phyloP scores from a whole-genome alignment of 2,888 invertebrate genomes.

The Nysson spinosus region DNA sequence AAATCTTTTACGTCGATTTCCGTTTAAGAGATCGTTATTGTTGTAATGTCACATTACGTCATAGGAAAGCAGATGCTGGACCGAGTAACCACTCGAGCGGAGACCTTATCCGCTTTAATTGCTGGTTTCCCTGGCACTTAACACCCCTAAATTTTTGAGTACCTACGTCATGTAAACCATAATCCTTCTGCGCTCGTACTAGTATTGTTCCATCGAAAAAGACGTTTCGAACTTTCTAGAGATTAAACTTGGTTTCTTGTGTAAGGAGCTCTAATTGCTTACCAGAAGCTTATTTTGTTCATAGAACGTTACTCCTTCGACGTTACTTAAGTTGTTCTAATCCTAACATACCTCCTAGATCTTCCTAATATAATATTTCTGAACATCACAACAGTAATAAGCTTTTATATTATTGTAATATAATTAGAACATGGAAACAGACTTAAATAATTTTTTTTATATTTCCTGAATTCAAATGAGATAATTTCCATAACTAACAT shows the following conservation, averaged over 20 bases:
- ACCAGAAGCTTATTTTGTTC: not conserved
- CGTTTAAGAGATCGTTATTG: slow-evolving; percentile 36
- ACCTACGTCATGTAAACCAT: not conserved
- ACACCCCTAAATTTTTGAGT: slow-evolving; percentile 11
- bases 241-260: slow-evolving; percentile 1
- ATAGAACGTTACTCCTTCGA: too few relatives aligned
- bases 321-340: too few relatives aligned
- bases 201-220: not conserved
- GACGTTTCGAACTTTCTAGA: not conserved
- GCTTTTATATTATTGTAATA: too few relatives aligned
- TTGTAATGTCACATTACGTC: slow-evolving; percentile 29
- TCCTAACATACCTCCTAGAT: too few relatives aligned
- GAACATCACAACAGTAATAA: too few relatives aligned
- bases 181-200: slow-evolving; percentile 16
- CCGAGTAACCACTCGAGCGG: slow-evolving; percentile 20
- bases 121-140: not conserved
- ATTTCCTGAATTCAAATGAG: too few relatives aligned
- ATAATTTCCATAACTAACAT: too few relatives aligned
- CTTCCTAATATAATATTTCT: too few relatives aligned
- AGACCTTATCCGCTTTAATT: slow-evolving; percentile 38
- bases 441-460: too few relatives aligned
- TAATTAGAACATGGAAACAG: too few relatives aligned
- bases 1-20: slow-evolving; percentile 39
- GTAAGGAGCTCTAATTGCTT: not conserved
- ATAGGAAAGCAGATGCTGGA: slow-evolving; percentile 36